Conservation (phyloP, 2,797 vertebrate species). For the Channallabes apus region DNA sequence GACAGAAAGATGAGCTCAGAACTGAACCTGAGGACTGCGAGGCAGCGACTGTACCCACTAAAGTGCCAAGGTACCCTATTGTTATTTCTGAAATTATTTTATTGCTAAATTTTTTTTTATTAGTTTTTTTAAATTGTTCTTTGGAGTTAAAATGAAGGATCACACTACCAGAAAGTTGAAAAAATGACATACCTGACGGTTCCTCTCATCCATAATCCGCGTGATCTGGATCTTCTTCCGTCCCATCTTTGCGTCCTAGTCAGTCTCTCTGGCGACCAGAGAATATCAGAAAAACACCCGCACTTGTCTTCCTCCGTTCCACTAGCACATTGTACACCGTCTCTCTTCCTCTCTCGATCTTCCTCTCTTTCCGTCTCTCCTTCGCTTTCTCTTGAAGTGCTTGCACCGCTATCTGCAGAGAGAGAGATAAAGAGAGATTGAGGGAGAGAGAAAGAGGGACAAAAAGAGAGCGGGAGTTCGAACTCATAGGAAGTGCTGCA, state of each 20-base stretch:
- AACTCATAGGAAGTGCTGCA: slow-evolving; percentile 62
- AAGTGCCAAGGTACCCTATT: too few relatives aligned
- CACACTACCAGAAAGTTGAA: not conserved
- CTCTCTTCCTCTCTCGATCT: slow-evolving; percentile 60
- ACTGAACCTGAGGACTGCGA: not conserved
- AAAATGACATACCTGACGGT: slow-evolving; percentile 86
- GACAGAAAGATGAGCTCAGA: too few relatives aligned
- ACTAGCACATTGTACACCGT: slow-evolving; percentile 91
- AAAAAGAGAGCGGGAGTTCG: slow-evolving; percentile 33
- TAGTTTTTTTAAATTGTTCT: too few relatives aligned
- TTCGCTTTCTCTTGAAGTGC: slow-evolving; percentile 50
- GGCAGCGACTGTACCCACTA: not conserved
- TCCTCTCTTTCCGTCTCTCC: slow-evolving; percentile 51
- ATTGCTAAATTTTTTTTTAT: not conserved
- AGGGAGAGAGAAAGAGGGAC: slow-evolving; percentile 28
- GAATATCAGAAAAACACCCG: slow-evolving; percentile 82
- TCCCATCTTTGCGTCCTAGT: slow-evolving; percentile 88
- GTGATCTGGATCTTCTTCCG: slow-evolving; percentile 99
- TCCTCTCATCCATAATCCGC: slow-evolving; percentile 98
- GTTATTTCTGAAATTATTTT: not conserved
- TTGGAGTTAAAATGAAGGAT: not conserved
- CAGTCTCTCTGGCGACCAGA: slow-evolving; percentile 81
- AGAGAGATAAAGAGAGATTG: slow-evolving; percentile 38
- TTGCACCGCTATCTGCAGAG: slow-evolving; percentile 65
- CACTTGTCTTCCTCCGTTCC: slow-evolving; percentile 76